phyloP scores from a whole-genome alignment of 1,140 invertebrate species.

The Bombus sylvicola region DNA sequence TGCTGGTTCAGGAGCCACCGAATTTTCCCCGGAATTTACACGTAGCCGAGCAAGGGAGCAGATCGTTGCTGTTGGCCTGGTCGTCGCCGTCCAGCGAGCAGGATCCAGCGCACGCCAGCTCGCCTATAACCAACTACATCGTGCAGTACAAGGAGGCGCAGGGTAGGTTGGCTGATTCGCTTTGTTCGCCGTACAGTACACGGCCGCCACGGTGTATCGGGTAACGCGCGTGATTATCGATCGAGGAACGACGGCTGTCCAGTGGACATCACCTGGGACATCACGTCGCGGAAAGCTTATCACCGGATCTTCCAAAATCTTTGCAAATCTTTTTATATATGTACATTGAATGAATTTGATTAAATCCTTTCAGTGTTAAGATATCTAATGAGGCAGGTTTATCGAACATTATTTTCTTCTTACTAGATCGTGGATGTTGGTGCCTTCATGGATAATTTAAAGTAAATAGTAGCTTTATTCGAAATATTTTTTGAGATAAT shows the following conservation, averaged over 20 bases:
- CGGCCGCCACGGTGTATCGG: slow-evolving; percentile 28
- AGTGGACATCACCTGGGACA: neutral
- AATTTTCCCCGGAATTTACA: slow-evolving; percentile 86
- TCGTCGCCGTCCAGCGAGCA: slow-evolving; percentile 81
- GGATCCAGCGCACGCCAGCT: slow-evolving; percentile 81
- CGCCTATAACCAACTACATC: slow-evolving; percentile 85
- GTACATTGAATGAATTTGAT: no score
- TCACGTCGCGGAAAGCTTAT: neutral
- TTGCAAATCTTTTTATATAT: no score
- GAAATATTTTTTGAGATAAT: no score
- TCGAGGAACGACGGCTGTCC: slow-evolving; percentile 10
- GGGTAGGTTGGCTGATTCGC: slow-evolving; percentile 76
- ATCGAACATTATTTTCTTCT: no score
- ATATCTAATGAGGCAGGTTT: no score
- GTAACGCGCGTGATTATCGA: slow-evolving; percentile 38
- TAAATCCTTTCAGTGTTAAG: no score
- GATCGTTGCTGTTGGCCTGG: slow-evolving; percentile 85
- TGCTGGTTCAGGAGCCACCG: slow-evolving; percentile 88
- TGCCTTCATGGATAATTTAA: no score
- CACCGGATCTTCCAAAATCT: neutral
- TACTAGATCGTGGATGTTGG: no score
- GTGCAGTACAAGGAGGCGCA: slow-evolving; percentile 85
- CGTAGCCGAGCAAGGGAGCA: slow-evolving; percentile 84
- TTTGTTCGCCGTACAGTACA: slow-evolving; percentile 13
- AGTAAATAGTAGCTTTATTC: no score